Conservation (phyloP, 2,888 invertebrate genomes). For the Dioctria rufipes region DNA sequence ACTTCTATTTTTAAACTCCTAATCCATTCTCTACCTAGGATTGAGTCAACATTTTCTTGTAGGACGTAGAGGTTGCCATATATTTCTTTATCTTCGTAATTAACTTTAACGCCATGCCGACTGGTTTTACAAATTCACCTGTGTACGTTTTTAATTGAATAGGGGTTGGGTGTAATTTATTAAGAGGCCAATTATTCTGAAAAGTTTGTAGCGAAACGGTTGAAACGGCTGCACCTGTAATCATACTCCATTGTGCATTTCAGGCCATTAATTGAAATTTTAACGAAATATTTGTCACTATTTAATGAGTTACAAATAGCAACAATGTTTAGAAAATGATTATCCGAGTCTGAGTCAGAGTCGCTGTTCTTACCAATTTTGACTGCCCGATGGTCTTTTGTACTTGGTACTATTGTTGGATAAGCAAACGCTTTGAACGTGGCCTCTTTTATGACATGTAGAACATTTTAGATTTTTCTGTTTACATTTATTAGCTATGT, state of each 20-base stretch:
- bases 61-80: neutral
- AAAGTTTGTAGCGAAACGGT: neutral
- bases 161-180: neutral
- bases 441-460: conserved; percentile 12
- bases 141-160: neutral
- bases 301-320: neutral
- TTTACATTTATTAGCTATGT: conserved; percentile 27
- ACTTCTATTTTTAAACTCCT: neutral
- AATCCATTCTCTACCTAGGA: conserved; percentile 7
- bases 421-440: neutral
- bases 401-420: no score
- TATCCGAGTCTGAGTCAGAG: neutral
- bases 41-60: neutral
- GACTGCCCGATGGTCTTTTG: no score
- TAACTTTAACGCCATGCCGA: neutral
- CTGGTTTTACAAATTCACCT: neutral
- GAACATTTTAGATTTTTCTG: conserved; percentile 11
- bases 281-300: neutral
- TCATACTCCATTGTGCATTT: neutral
- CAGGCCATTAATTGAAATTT: neutral
- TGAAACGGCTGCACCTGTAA: conserved; percentile 1
- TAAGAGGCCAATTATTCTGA: neutral
- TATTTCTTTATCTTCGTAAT: neutral
- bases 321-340: neutral
- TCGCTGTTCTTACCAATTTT: neutral